Evolutionary conservation across 2,888 invertebrate species (phyloP), one percentile per base, ranked within the genome.

Genomic region (Ptilodon capucinus): DNA sequence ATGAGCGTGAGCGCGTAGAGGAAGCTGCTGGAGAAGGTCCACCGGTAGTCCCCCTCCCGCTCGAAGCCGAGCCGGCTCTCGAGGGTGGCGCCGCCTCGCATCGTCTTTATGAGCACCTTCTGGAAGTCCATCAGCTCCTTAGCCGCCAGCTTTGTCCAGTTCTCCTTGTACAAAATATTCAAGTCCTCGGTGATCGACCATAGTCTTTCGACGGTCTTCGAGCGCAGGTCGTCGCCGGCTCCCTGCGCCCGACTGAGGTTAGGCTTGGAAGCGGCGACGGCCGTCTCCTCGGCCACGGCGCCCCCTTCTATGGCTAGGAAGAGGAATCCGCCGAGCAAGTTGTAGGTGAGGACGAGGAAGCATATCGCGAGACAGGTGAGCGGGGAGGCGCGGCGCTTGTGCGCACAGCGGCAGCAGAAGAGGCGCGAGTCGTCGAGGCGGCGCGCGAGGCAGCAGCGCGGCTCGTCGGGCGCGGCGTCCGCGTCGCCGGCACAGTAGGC

Each of bases 1-100:
- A 98, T 98, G 60, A 98, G 94, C 14, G 98, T 98, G 65, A 98
- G 92, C 19, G 97, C 97, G 81, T 98, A 98, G 42, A 98, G 92
- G 78, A 98, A 96, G 64, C 97, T 97, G 60, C 97, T 96, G 58
- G 97, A 95, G 83, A 98, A 97, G 40, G 97, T 97, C 97, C 98
- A 98, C 65, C 95, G 93, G 76, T 95, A 95, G 64, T 93, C 86
- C 42, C 81, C 79, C 30, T 91, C 89, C 49, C 61, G 73, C 4
- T 71, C 68, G 35, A 67, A 68, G 6, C 60, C 41, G 8, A 70
- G 56, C 57, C 72, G 84, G 74, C 61, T 84, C 72, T 74, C 91
- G 63, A 70, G 81, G 56, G 59, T 56, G 28, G 84, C 85, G 11
- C 88, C 87, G 41, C 91, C 79, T 30, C 76, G 71, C 65, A 86